Percentiles rank a stretch among this genome's conserved stretches.
Evolutionary conservation across 2,113 vertebrate genomes (phyloP).

Genomic region (Sarotherodon lohbergeri): DNA sequence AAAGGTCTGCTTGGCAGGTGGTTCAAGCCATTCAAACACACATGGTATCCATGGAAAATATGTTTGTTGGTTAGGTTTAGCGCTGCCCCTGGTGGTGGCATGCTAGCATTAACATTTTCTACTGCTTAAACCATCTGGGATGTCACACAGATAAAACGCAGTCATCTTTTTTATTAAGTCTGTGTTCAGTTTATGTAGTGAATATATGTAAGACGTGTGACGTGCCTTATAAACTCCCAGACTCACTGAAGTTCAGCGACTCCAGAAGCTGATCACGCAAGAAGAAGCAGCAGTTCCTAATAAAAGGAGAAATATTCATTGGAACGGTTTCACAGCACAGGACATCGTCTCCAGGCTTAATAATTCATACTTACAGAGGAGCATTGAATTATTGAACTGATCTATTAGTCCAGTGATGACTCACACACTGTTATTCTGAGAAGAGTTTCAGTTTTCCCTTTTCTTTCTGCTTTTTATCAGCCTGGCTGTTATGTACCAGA

Average conservation of each 20-base stretch:
- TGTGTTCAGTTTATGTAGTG: not conserved
- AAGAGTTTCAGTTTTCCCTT: not conserved
- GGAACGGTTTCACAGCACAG: not conserved
- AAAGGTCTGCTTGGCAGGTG: not conserved
- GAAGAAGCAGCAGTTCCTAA: not conserved
- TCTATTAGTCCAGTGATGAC: conserved; percentile 14
- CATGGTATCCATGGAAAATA: not conserved
- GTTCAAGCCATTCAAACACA: not conserved
- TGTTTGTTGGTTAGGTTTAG: not conserved
- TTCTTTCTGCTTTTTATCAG: not conserved
- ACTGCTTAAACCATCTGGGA: not conserved
- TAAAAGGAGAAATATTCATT: not conserved
- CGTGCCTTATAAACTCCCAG: not conserved
- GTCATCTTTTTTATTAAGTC: not conserved
- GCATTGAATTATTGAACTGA: conserved; percentile 56
- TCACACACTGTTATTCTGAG: conserved; percentile 1
- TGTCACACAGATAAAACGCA: not conserved
- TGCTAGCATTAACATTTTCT: not conserved
- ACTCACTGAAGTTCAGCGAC: not conserved
- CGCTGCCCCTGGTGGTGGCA: not conserved
- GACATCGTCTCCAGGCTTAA: conserved; percentile 28
- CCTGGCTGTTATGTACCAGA: not conserved
- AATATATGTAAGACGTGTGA: not conserved
- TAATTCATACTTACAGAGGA: conserved; percentile 53
- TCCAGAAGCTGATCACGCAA: not conserved